phyloP scores from a whole-genome alignment of 1,140 invertebrate species.

The Hydropsyche tenuis region DNA sequence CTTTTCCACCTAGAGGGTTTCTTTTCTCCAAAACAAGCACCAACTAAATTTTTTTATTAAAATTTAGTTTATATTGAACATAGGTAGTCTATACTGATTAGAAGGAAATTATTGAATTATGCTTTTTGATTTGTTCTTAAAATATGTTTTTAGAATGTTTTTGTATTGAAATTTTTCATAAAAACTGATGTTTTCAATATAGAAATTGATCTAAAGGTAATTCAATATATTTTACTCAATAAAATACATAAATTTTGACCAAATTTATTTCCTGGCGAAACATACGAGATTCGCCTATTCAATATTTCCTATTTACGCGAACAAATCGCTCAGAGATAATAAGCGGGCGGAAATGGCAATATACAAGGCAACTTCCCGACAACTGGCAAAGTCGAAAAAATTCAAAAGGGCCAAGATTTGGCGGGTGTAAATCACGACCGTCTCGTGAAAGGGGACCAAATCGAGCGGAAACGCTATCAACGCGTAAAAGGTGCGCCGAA shows the following conservation, averaged over 20 bases:
- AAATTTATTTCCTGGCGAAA: too few relatives aligned
- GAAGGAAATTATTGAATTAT: too few relatives aligned
- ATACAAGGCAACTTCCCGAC: not conserved
- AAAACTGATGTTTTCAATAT: too few relatives aligned
- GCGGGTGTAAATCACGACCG: slow-evolving; percentile 14
- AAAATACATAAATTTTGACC: too few relatives aligned
- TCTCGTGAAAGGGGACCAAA: not conserved
- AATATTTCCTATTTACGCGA: not conserved
- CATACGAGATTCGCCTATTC: not conserved
- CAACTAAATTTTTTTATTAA: slow-evolving; percentile 25
- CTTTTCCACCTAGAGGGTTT: not conserved
- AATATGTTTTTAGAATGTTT: too few relatives aligned
- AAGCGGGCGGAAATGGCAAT: slow-evolving; percentile 1
- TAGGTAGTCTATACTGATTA: too few relatives aligned
- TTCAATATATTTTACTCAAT: too few relatives aligned
- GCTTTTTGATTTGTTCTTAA: too few relatives aligned
- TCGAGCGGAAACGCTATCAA: slow-evolving; percentile 15
- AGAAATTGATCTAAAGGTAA: too few relatives aligned
- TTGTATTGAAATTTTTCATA: too few relatives aligned
- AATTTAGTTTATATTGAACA: too few relatives aligned
- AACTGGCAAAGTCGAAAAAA: not conserved
- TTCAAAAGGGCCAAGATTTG: slow-evolving; percentile 2
- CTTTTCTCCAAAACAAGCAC: slow-evolving; percentile 13
- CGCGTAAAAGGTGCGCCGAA: slow-evolving; percentile 9
- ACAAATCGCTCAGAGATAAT: too few relatives aligned